phyloP scores from a whole-genome alignment of 2,888 invertebrate genomes.

The Sesia bembeciformis region DNA sequence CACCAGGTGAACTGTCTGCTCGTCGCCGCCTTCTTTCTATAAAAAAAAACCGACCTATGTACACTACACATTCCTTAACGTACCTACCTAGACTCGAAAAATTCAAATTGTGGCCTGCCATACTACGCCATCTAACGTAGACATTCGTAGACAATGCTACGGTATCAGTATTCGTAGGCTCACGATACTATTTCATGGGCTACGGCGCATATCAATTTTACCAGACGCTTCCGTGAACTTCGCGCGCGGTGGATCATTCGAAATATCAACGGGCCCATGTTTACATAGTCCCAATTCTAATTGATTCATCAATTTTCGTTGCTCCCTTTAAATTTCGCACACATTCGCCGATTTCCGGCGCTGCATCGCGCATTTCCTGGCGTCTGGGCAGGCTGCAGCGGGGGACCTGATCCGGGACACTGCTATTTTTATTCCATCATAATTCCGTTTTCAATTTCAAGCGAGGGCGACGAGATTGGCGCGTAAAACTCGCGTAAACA shows the following conservation, averaged over 20 bases:
- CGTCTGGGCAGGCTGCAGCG: slow-evolving; percentile 25
- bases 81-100: no score
- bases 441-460: slow-evolving; percentile 68
- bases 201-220: no score
- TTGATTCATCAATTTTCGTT: slow-evolving; percentile 31
- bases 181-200: no score
- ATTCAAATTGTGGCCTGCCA: no score
- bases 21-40: no score
- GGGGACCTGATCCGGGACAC: slow-evolving; percentile 2
- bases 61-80: no score
- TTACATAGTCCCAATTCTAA: slow-evolving; percentile 40
- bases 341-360: slow-evolving; percentile 47
- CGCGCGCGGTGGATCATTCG: background rate
- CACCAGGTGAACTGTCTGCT: no score
- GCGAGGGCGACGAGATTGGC: slow-evolving; percentile 52
- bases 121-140: no score
- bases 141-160: no score
- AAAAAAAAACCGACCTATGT: no score
- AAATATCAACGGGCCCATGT: slow-evolving; percentile 10
- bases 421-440: slow-evolving; percentile 58
- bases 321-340: slow-evolving; percentile 47
- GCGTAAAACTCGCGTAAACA: slow-evolving; percentile 69
- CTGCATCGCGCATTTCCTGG: slow-evolving; percentile 43
- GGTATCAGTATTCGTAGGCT: no score
- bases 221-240: no score